phyloP scores from a whole-genome alignment of 2,888 invertebrate species.

The Heliconius erato region DNA sequence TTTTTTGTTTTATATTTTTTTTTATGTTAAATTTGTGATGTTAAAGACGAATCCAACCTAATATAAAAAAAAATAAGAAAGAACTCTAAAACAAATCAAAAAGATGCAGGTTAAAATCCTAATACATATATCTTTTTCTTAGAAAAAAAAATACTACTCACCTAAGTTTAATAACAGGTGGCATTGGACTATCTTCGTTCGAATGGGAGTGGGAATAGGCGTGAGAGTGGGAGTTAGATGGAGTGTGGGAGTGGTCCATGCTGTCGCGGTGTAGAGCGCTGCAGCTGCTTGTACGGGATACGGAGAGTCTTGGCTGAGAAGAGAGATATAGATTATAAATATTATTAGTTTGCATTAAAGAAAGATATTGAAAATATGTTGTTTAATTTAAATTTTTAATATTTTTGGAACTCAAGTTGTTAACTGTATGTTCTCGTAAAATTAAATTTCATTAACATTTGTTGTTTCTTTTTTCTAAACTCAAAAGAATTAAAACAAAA shows the following conservation, averaged over 20 bases:
- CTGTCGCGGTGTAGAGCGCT: conserved; percentile 65
- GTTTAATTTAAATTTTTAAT: too few relatives aligned
- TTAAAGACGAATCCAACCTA: too few relatives aligned
- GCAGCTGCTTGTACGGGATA: conserved; percentile 66
- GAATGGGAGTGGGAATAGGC: conserved; percentile 55
- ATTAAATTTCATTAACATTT: too few relatives aligned
- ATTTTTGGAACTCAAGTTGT: too few relatives aligned
- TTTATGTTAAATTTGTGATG: too few relatives aligned
- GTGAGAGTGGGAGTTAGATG: conserved; percentile 52
- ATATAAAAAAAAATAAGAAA: too few relatives aligned
- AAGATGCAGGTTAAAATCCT: not conserved
- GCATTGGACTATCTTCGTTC: conserved; percentile 63
- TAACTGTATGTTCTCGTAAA: too few relatives aligned
- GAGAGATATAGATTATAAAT: not conserved
- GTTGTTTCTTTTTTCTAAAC: too few relatives aligned
- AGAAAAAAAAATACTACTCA: conserved; percentile 46
- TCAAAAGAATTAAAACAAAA: too few relatives aligned
- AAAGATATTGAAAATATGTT: too few relatives aligned
- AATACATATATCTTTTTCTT: not conserved
- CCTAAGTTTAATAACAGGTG: conserved; percentile 77
- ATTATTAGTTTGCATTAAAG: too few relatives aligned
- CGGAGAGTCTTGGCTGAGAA: conserved; percentile 70
- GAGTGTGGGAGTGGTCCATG: conserved; percentile 58
- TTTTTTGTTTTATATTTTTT: too few relatives aligned
- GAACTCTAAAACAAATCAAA: not conserved